phyloP scores from a whole-genome alignment of 2,113 vertebrate genomes.

The Urocolius indicus region DNA sequence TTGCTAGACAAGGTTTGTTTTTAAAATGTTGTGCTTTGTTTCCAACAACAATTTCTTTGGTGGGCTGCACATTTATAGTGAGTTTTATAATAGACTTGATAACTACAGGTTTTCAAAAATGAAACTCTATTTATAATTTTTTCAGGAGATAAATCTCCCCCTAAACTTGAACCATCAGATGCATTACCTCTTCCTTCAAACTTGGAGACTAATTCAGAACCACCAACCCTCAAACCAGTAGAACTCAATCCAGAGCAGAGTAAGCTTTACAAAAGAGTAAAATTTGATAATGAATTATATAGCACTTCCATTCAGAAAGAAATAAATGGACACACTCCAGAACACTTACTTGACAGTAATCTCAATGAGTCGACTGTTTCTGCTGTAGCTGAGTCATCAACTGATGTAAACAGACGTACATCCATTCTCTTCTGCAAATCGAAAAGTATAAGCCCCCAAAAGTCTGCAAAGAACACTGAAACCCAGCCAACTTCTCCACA shows the following conservation, averaged over 20 bases:
- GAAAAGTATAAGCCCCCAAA: slow-evolving; percentile 88
- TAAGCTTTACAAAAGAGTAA: slow-evolving; percentile 82
- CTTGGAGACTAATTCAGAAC: slow-evolving; percentile 90
- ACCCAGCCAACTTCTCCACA: slow-evolving; percentile 85
- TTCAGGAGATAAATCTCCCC: slow-evolving; percentile 98
- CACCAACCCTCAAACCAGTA: slow-evolving; percentile 96
- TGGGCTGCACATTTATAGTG: slow-evolving; percentile 83
- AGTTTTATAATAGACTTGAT: slow-evolving; percentile 83
- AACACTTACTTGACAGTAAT: slow-evolving; percentile 84
- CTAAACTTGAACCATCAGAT: slow-evolving; percentile 96
- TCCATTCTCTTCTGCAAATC: slow-evolving; percentile 95
- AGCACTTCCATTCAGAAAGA: slow-evolving; percentile 81
- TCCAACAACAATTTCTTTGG: slow-evolving; percentile 76
- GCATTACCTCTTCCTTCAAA: slow-evolving; percentile 91
- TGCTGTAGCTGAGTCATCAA: slow-evolving; percentile 86
- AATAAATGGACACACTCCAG: slow-evolving; percentile 88
- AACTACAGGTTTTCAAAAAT: slow-evolving; percentile 84
- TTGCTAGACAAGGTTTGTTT: slow-evolving; percentile 64
- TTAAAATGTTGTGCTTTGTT: slow-evolving; percentile 75
- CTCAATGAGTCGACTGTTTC: slow-evolving; percentile 89
- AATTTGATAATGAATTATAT: slow-evolving; percentile 84
- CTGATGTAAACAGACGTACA: slow-evolving; percentile 89
- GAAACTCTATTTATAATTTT: slow-evolving; percentile 89
- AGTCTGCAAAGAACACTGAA: slow-evolving; percentile 83
- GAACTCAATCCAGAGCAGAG: slow-evolving; percentile 87